phyloP scores from a whole-genome alignment of 2,797 vertebrate species.

The Catharus ustulatus region DNA sequence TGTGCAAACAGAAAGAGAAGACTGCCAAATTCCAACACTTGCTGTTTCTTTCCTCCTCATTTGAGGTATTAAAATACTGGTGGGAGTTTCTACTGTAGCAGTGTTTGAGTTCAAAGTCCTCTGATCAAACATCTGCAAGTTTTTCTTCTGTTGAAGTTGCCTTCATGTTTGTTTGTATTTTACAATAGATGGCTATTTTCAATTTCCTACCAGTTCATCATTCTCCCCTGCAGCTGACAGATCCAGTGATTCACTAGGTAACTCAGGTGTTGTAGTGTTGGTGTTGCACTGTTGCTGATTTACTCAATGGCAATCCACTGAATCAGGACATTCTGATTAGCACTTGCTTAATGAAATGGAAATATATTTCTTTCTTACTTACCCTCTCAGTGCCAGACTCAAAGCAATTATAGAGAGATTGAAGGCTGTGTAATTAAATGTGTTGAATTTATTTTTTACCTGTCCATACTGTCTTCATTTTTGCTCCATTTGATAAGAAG shows the following conservation, averaged over 20 bases:
- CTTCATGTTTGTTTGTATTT: not conserved
- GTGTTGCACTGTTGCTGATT: not conserved
- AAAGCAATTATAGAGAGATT: not conserved
- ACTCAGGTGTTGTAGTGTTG: not conserved
- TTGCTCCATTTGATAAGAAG: not conserved
- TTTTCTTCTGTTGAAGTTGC: not conserved
- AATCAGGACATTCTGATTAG: not conserved
- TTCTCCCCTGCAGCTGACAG: not conserved
- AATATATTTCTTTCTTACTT: not conserved
- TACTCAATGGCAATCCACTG: not conserved
- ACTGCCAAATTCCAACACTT: not conserved
- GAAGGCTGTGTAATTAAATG: not conserved
- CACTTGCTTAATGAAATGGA: not conserved
- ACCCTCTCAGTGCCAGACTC: not conserved
- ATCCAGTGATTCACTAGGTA: not conserved
- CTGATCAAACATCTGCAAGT: accelerated
- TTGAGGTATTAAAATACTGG: not conserved
- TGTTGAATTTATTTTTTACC: not conserved
- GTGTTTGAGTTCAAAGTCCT: not conserved
- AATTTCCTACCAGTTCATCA: not conserved
- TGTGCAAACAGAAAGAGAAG: not conserved
- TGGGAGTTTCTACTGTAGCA: not conserved
- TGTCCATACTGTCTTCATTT: not conserved
- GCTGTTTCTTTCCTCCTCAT: not conserved
- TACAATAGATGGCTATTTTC: not conserved